phyloP scores from a whole-genome alignment of 2,797 vertebrate species.

The Molossus alvarezi region DNA sequence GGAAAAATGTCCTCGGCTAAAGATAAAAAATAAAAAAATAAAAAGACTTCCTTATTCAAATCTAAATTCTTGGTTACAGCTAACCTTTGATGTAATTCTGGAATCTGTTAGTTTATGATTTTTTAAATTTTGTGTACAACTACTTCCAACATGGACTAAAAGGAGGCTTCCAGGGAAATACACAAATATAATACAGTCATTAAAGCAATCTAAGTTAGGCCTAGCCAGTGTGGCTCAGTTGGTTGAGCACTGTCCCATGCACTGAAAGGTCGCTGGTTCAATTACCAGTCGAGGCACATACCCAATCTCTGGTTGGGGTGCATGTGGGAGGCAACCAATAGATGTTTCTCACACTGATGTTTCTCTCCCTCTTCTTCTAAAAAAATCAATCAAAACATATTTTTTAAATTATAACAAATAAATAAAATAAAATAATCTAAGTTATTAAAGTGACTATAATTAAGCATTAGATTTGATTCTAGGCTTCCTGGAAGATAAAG shows the following conservation, averaged over 20 bases:
- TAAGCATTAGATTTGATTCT: constrained; percentile 56
- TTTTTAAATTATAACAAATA: too few relatives aligned
- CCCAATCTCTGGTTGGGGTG: background rate
- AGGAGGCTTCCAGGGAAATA: constrained; percentile 27
- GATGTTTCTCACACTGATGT: background rate
- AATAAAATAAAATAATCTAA: constrained; percentile 6
- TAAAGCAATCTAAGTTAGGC: constrained; percentile 29
- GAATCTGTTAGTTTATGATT: constrained; percentile 45
- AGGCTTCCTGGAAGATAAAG: constrained; percentile 34
- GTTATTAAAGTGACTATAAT: constrained; percentile 61
- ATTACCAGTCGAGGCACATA: background rate
- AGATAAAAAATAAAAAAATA: too few relatives aligned
- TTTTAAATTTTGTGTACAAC: constrained; percentile 50
- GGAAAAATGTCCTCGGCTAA: too few relatives aligned
- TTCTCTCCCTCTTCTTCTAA: background rate
- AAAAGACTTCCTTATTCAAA: constrained; percentile 46
- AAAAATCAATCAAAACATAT: background rate
- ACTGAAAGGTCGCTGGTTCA: background rate
- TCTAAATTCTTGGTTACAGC: constrained; percentile 36
- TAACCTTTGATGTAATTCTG: constrained; percentile 52
- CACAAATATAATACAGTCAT: background rate
- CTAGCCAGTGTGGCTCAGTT: background rate
- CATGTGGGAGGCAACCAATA: background rate
- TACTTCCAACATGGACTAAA: constrained; percentile 58
- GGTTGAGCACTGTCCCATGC: background rate